These are phyloP conservation scores for Criorhina ranunculi DNA, from an alignment of 2,888 invertebrate genomes.

Conservation along the genomic window DNA sequence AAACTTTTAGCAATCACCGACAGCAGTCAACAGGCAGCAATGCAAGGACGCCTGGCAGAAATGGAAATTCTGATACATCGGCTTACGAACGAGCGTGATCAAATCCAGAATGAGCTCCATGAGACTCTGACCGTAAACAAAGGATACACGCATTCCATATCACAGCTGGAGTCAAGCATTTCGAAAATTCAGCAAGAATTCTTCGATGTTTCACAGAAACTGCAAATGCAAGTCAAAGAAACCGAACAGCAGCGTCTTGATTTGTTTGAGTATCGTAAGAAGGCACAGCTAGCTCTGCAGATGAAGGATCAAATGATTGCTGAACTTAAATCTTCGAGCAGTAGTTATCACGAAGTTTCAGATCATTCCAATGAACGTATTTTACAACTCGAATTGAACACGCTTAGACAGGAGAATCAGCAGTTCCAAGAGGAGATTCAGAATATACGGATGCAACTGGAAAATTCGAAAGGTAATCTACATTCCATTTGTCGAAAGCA, in stretches of 20 bases:
- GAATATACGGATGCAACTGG: slow-evolving; percentile 79
- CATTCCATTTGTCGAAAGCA: slow-evolving; percentile 78
- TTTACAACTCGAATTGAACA: slow-evolving; percentile 87
- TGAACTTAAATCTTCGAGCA: slow-evolving; percentile 85
- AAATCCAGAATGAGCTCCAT: slow-evolving; percentile 78
- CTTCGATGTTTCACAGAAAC: slow-evolving; percentile 85
- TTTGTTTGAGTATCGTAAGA: slow-evolving; percentile 90
- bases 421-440: slow-evolving; percentile 79
- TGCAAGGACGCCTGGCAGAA: slow-evolving; percentile 79
- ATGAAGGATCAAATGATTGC: slow-evolving; percentile 91
- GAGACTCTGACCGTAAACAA: slow-evolving; percentile 78
- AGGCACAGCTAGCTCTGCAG: slow-evolving; percentile 91
- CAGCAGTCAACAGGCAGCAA: slow-evolving; percentile 79
- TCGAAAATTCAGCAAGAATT: slow-evolving; percentile 85
- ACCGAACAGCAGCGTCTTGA: slow-evolving; percentile 85
- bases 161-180: slow-evolving; percentile 82
- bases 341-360: slow-evolving; percentile 23
- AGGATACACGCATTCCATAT: slow-evolving; percentile 82
- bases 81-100: slow-evolving; percentile 80
- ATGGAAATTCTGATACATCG: slow-evolving; percentile 79
- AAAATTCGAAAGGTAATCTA: slow-evolving; percentile 76
- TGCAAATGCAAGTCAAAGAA: slow-evolving; percentile 85
- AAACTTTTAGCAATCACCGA: slow-evolving; percentile 79
- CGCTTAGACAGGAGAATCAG: slow-evolving; percentile 84
- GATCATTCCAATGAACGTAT: slow-evolving; percentile 78